Evolutionary conservation across 2,797 vertebrate genomes (phyloP).

Genomic region (Astyanax mexicanus): DNA sequence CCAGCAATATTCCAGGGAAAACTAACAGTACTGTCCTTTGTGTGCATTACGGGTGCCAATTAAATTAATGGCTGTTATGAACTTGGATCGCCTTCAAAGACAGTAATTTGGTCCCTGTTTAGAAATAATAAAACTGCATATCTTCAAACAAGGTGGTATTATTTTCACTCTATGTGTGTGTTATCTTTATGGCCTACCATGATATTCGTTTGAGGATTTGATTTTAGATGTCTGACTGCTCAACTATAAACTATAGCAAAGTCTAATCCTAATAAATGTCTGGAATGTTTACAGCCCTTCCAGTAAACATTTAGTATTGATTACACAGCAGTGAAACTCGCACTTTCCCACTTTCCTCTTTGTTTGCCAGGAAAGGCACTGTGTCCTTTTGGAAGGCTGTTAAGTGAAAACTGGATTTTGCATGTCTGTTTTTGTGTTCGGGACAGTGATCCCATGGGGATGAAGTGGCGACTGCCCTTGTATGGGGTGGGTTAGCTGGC

Average conservation of each 20-base stretch:
- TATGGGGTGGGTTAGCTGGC: constrained; percentile 72
- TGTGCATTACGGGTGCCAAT: constrained; percentile 1
- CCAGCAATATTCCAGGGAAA: constrained; percentile 15
- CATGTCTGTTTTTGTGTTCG: not conserved
- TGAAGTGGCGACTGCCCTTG: constrained; percentile 54
- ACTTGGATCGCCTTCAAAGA: constrained; percentile 42
- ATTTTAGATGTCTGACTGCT: constrained; percentile 8
- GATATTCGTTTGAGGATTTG: too few relatives aligned
- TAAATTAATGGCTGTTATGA: constrained; percentile 36
- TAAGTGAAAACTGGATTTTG: constrained; percentile 21
- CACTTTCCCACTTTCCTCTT: not conserved
- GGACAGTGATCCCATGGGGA: constrained; percentile 30
- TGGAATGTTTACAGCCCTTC: constrained; percentile 17
- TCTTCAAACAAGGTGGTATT: constrained; percentile 27
- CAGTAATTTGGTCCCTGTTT: constrained; percentile 30
- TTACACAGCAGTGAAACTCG: not conserved
- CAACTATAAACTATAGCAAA: constrained; percentile 8
- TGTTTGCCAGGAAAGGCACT: not conserved
- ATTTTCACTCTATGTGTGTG: constrained; percentile 16
- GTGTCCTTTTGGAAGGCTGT: constrained; percentile 3
- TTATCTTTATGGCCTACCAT: constrained; percentile 25
- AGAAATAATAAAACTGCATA: constrained; percentile 25
- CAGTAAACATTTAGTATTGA: constrained; percentile 3
- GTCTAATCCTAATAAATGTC: constrained; percentile 1
- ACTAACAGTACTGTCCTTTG: constrained; percentile 15